These are phyloP conservation scores for Oceanites oceanicus DNA, from an alignment of 2,113 vertebrate species.

Conservation along the genomic window DNA sequence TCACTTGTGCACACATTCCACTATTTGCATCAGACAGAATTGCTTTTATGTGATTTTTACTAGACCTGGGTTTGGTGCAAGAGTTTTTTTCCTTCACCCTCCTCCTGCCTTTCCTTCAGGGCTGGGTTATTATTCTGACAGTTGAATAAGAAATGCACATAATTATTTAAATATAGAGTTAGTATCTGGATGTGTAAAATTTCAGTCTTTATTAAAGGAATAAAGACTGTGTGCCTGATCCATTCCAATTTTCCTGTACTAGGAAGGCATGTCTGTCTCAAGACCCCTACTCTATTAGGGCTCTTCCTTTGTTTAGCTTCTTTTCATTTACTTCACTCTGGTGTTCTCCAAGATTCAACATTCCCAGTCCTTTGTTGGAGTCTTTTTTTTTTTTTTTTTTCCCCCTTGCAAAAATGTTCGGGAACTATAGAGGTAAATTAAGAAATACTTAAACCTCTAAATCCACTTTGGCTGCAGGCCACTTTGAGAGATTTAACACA, in stretches of 20 bases:
- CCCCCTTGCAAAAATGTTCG: background rate
- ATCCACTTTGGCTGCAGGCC: constrained; percentile 21
- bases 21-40: constrained; percentile 9
- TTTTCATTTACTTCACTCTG: background rate
- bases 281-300: background rate
- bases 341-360: background rate
- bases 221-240: background rate
- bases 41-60: constrained; percentile 11
- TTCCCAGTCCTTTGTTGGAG: background rate
- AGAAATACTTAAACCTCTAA: constrained; percentile 41
- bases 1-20: constrained; percentile 32
- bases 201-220: background rate
- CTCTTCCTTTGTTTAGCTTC: constrained; percentile 3
- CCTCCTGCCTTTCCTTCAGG: background rate
- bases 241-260: background rate
- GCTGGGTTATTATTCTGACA: background rate
- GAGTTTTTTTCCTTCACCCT: background rate
- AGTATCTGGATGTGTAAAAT: background rate
- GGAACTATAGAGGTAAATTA: constrained; percentile 29
- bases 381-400: background rate
- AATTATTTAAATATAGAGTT: background rate
- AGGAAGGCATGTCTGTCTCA: background rate
- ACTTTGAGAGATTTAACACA: background rate
- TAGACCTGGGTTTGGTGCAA: background rate
- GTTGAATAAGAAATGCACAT: background rate